Evolutionary conservation across 2,113 vertebrate species (phyloP).

Genomic region (Myanophis thanlyinensis): DNA sequence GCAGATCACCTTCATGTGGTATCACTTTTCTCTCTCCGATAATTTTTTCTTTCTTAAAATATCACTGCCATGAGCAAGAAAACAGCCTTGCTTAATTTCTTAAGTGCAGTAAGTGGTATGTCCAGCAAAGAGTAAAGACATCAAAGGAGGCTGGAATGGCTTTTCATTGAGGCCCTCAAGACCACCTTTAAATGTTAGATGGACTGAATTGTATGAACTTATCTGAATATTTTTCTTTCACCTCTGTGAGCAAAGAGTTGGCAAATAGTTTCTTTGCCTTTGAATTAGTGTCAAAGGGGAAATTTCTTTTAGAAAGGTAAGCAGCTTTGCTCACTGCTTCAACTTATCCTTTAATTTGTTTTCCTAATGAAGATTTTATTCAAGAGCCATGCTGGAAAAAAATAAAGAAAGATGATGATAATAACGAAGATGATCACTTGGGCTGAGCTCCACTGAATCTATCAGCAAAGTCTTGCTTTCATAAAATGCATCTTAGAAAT

Average conservation of each 20-base stretch:
- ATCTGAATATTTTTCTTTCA: background rate
- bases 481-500: constrained; percentile 78
- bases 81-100: background rate
- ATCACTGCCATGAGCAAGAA: background rate
- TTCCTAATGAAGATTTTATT: constrained; percentile 17
- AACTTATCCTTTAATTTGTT: background rate
- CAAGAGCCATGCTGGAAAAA: background rate
- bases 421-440: constrained; percentile 38
- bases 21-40: background rate
- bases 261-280: background rate
- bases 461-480: constrained; percentile 73
- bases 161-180: background rate
- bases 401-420: background rate
- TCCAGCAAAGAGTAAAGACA: background rate
- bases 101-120: background rate
- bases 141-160: background rate
- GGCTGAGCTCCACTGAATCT: constrained; percentile 51
- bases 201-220: background rate
- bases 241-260: background rate
- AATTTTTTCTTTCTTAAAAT: background rate
- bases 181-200: background rate
- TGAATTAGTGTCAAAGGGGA: background rate
- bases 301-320: background rate
- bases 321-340: background rate
- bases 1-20: background rate